These are phyloP conservation scores for Nineta flava DNA, from an alignment of 2,888 invertebrate species.

Conservation along the genomic window DNA sequence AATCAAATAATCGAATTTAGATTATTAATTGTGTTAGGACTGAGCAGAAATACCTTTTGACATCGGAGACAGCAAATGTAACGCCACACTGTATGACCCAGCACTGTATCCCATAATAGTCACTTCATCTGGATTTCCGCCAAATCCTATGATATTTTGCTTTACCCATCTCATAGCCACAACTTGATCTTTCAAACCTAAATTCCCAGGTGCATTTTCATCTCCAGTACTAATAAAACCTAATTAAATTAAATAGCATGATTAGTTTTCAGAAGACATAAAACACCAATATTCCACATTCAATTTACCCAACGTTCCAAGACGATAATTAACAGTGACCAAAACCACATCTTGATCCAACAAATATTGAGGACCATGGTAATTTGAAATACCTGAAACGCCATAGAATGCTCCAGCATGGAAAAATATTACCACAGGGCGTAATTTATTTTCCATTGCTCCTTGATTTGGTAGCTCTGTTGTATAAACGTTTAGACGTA, in stretches of 20 bases:
- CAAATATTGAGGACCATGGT: slow-evolving; percentile 41
- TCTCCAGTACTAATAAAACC: slow-evolving; percentile 52
- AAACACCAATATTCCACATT: no score
- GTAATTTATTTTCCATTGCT: no score
- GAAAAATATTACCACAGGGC: slow-evolving; percentile 48
- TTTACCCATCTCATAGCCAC: slow-evolving; percentile 47
- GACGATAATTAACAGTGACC: slow-evolving; percentile 47
- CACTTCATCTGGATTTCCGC: slow-evolving; percentile 46
- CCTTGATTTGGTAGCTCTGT: no score
- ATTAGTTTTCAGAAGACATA: slow-evolving; percentile 12
- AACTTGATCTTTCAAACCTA: slow-evolving; percentile 56
- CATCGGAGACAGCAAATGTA: slow-evolving; percentile 48
- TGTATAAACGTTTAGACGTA: slow-evolving; percentile 43
- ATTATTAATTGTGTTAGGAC: not conserved
- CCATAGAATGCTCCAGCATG: slow-evolving; percentile 53
- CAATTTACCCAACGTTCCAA: slow-evolving; percentile 33
- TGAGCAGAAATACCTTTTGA: slow-evolving; percentile 34
- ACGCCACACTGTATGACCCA: slow-evolving; percentile 27
- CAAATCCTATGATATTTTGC: slow-evolving; percentile 46
- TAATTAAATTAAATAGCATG: slow-evolving; percentile 10
- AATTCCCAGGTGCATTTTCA: slow-evolving; percentile 46
- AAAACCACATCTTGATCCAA: slow-evolving; percentile 47
- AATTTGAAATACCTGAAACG: slow-evolving; percentile 37
- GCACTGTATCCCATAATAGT: slow-evolving; percentile 45
- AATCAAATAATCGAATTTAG: slow-evolving; percentile 12